phyloP scores from a whole-genome alignment of 1,140 invertebrate species.

The Drosophila rhopaloa region DNA sequence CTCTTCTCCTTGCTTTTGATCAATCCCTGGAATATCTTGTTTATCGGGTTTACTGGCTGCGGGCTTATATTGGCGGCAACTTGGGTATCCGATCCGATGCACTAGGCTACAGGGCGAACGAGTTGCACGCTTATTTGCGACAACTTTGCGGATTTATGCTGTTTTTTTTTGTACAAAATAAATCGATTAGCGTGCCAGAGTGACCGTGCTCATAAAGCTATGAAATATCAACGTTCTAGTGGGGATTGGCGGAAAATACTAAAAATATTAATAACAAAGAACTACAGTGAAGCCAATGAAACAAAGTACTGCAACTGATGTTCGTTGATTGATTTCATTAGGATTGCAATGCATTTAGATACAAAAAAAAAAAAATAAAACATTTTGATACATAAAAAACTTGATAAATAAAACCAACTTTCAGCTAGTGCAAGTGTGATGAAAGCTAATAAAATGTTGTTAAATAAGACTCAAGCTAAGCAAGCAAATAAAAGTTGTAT shows the following conservation, averaged over 20 bases:
- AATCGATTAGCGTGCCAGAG: constrained; percentile 39
- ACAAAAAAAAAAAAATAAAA: no score
- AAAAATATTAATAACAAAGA: background rate
- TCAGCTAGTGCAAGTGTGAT: no score
- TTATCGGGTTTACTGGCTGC: background rate
- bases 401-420: no score
- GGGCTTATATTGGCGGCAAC: background rate
- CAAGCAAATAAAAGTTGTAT: no score
- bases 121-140: constrained; percentile 7
- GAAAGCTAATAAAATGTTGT: no score
- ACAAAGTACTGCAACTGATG: no score
- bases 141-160: constrained; percentile 10
- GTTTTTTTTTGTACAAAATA: constrained; percentile 33
- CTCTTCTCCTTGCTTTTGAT: background rate
- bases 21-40: background rate
- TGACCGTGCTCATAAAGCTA: constrained; percentile 5
- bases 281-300: background rate
- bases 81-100: background rate
- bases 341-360: no score
- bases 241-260: background rate
- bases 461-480: no score
- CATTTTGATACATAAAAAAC: no score
- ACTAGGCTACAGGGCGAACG: background rate
- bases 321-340: no score
- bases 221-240: background rate